Base-by-base conservation (phyloP, 2,888 invertebrate genomes). In the Drosophila vallismaia region DNA sequence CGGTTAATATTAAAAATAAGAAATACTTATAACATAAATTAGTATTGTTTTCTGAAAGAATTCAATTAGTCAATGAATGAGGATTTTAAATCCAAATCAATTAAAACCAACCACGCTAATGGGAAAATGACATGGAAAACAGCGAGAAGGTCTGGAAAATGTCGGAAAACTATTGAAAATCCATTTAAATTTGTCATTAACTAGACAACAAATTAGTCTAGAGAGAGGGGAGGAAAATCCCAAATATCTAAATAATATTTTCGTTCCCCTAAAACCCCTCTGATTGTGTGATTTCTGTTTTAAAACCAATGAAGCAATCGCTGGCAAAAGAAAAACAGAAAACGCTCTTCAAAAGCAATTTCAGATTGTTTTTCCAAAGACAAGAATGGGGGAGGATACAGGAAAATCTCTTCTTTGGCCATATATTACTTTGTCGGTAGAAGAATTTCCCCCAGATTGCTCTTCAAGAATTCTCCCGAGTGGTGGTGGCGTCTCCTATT, bases 281-380 rank as follows among this genome's bases (percentile, higher is more conserved):
- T n/a, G n/a, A 28, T 28, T 28, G 3, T 28, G 28, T 6, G 28
- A 4, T 28, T 28, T 28, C 28, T 28, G 28, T 19, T 9, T 3
- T n/a, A 42, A 69, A 67, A 45, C 57, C 53, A 64, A 71, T 78
- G 82, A 64, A 73, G 73, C 72, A 75, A 78, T 86, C 62, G 57
- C 56, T 12, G 24, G 29, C 33, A 0, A 12, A 68, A 44, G 66
- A 44, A 63, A 51, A 66, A 63, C 67, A 45, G 45, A 29, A 66
- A 29, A 29, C 46, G 51, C 79, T 78, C 87, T 85, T 86, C 59
- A 86, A 76, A 79, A 71, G 77, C 82, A 81, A 86, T 86, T 87
- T 77, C 53, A 79, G 71, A 67, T 74, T 86, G 69, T 76, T 86
- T 83, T 67, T 45, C 42, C 56, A 57, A 38, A 56, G 48, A 19